A percentile compares a stretch with the other conserved stretches of the same genome.
phyloP scores from a whole-genome alignment of 2,888 invertebrate genomes.

The Euphydryas editha region DNA sequence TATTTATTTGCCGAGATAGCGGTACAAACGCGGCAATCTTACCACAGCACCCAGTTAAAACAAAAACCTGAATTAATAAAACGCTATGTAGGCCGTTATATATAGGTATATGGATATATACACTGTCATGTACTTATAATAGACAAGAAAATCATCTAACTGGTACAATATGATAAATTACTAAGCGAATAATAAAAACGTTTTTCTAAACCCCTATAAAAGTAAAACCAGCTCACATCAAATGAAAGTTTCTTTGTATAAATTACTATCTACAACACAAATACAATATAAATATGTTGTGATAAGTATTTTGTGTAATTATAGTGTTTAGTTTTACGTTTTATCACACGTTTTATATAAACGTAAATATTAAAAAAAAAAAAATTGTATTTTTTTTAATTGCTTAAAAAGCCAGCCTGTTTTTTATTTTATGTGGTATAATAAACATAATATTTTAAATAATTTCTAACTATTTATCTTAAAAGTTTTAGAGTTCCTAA shows the following conservation, averaged over 20 bases:
- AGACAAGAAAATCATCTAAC: background rate
- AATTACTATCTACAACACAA: no score
- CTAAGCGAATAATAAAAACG: background rate
- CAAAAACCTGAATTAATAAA: constrained; percentile 74
- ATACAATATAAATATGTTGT: no score
- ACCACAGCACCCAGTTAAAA: constrained; percentile 62
- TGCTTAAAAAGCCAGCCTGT: background rate
- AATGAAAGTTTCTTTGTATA: background rate
- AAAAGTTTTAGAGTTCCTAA: background rate
- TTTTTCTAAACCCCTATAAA: background rate
- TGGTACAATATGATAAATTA: background rate
- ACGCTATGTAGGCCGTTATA: constrained; percentile 47
- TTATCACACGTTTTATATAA: no score
- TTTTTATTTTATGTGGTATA: background rate
- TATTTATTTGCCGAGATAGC: constrained; percentile 82
- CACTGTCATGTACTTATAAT: background rate
- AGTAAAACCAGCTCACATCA: background rate
- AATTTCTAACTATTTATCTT: background rate
- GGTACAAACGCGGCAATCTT: constrained; percentile 65
- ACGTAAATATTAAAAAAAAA: no score
- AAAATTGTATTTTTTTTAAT: no score
- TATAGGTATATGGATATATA: constrained; percentile 8
- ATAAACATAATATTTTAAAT: background rate
- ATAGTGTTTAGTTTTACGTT: no score
- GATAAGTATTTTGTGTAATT: no score